Base-by-base conservation (phyloP, 1,140 invertebrate species). In the Tetramorium parvispinum region DNA sequence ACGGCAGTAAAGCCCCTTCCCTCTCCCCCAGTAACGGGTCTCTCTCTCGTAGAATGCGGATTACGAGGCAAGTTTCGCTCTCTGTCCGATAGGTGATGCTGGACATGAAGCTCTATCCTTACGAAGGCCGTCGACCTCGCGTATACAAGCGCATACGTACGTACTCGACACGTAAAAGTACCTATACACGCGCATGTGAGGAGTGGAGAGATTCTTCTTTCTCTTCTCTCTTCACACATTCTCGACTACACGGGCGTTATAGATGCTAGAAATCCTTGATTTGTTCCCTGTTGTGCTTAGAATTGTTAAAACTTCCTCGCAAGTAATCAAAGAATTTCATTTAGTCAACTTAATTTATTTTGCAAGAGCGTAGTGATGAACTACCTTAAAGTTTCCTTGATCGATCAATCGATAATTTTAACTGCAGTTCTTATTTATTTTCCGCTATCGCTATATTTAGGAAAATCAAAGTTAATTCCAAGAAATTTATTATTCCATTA, bases 1-100 rank as follows among this genome's bases (percentile, higher is more conserved):
- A 43, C 24, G 32, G 49, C 40, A 24, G 32, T 87, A 85, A 81
- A 91, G 89, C 85, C 63, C 40, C 40, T 37, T 10, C 0, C 4
- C 18, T 10, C 63, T 1, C 63, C 10, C 8, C 70, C 65, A 82
- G 71, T 92, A 93, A 94, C 91, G 91, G 91, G 87, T 93, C 88
- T 89, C 78, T 21, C 49, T 86, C 86, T 88, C 88, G 85, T 91
- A 92, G 93, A 94, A 94, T 93, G 92, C 92, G 91, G 91, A 93
- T 92, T 92, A 91, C 71, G 68, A 66, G 65, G 87, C 49, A 82
- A 93, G 91, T 93, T 94, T 94, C 91, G 91, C 83, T 92, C 90
- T 79, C 40, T 87, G 91, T 89, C 94, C 94, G 92, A 92, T 94
- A 95, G 94, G 91, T 94, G 93, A 94, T 94, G 93, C 94, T 94